phyloP scores from a whole-genome alignment of 1,140 invertebrate genomes.

The Zophobas morio region DNA sequence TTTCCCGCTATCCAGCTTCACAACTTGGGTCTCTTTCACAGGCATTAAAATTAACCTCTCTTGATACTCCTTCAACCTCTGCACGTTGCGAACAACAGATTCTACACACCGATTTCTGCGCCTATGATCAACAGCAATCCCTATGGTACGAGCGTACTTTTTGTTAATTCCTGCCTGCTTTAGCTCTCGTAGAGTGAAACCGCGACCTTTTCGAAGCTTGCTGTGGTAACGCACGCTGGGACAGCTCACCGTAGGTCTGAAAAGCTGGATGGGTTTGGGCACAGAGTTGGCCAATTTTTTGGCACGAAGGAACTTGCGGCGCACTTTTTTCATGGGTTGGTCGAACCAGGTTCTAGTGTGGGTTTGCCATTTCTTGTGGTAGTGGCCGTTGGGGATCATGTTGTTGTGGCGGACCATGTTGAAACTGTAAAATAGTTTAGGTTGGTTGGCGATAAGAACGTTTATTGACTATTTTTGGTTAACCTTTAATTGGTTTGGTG shows the following conservation, averaged over 20 bases:
- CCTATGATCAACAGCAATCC: conserved; percentile 94
- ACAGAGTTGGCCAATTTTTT: conserved; percentile 91
- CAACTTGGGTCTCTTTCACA: neutral
- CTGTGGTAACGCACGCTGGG: conserved; percentile 92
- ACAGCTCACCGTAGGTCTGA: conserved; percentile 93
- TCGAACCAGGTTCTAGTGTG: conserved; percentile 98
- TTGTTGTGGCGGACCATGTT: conserved; percentile 82
- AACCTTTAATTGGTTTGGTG: no score
- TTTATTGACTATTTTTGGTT: no score
- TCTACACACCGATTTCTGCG: conserved; percentile 82
- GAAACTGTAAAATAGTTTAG: neutral
- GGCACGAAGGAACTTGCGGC: conserved; percentile 85
- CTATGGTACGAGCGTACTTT: conserved; percentile 89
- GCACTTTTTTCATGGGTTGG: conserved; percentile 92
- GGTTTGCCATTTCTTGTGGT: conserved; percentile 99
- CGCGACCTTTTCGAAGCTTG: conserved; percentile 91
- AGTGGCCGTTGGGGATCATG: conserved; percentile 98
- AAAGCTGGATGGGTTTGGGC: conserved; percentile 87
- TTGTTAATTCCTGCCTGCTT: conserved; percentile 87
- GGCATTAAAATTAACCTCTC: conserved; percentile 9
- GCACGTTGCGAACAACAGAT: conserved; percentile 12
- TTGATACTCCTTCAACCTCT: conserved; percentile 34
- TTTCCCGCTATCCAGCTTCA: neutral
- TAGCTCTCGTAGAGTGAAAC: conserved; percentile 95
- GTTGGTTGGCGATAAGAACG: no score